Evolutionary conservation across 2,113 vertebrate species (phyloP), one percentile per base, ranked within the genome.

Genomic region (Parus major): DNA sequence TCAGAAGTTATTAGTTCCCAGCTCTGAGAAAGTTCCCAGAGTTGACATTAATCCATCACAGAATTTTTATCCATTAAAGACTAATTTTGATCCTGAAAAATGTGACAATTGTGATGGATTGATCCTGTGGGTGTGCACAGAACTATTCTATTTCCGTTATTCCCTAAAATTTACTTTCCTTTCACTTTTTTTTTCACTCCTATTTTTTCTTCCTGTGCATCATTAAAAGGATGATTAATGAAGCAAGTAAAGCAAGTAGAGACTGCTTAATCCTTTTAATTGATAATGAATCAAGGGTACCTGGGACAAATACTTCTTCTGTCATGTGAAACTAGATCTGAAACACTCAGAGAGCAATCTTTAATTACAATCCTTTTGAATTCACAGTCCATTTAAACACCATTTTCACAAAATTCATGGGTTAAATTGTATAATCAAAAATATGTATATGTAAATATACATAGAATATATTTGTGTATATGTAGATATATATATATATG

Each of bases 221-320:
- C 90, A 90, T 95, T 96, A 90, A 83, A 89, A 94, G 52, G 76
- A 92, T 92, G 92, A 94, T 96, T 92, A 94, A 93, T 83, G 92
- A 95, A 73, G 71, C 60, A 96, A 80, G 56, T 53, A 91, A 91
- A 90, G 53, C 61, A 87, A 76, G 75, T 15, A 68, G 85, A 90
- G 60, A 72, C 64, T 88, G 63, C 35, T 90, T 91, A 92, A 95
- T 91, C 75, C 66, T 84, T 91, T 46, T 93, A 70, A 93, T 49
- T 88, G 95, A 49, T 88, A 88, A 81, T 64, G 76, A 96, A 68
- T 94, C 79, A 61, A 82, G 41, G 41, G 23, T 88, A 93, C 59
- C 72, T 92, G 60, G 39, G 56, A 82, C 44, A 83, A 96, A 88
- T 52, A 24, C 29, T 75, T 77, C 63, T 66, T 55, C 24, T 2